Evolutionary conservation across 2,113 vertebrate species (phyloP).

Genomic region (Vidua chalybeata): DNA sequence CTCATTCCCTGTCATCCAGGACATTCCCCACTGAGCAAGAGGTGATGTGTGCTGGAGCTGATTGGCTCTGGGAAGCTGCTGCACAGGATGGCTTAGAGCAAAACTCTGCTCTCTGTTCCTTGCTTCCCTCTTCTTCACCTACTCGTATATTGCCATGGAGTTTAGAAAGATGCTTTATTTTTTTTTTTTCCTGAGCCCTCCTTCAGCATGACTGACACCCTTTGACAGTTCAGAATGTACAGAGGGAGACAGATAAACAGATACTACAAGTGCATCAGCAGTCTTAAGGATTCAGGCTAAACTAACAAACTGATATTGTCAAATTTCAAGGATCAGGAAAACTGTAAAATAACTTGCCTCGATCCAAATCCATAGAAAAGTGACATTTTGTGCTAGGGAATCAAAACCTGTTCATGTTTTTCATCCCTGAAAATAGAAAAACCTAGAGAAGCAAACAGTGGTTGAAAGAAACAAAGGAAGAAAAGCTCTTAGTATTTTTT

Average conservation of each 20-base stretch:
- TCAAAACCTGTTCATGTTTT: neutral
- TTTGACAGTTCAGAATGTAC: neutral
- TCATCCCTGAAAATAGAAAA: neutral
- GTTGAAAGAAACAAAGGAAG: neutral
- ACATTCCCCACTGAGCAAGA: neutral
- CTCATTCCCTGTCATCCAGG: neutral
- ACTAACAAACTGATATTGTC: neutral
- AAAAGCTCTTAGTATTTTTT: neutral
- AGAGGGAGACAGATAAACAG: neutral
- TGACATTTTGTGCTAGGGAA: neutral
- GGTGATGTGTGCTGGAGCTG: neutral
- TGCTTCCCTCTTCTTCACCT: neutral
- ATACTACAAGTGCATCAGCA: neutral
- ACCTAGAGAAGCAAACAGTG: neutral
- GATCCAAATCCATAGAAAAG: neutral
- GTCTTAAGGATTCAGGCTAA: constrained; percentile 9
- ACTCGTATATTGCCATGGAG: neutral
- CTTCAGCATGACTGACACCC: neutral
- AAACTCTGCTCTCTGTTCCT: neutral
- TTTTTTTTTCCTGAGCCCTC: neutral
- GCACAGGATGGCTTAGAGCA: neutral
- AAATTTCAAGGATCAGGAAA: constrained; percentile 13
- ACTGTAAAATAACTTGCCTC: neutral
- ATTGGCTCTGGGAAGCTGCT: neutral
- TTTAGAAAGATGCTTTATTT: neutral